Evolutionary conservation across 2,888 invertebrate genomes (phyloP).

Genomic region (Beris morrisii): DNA sequence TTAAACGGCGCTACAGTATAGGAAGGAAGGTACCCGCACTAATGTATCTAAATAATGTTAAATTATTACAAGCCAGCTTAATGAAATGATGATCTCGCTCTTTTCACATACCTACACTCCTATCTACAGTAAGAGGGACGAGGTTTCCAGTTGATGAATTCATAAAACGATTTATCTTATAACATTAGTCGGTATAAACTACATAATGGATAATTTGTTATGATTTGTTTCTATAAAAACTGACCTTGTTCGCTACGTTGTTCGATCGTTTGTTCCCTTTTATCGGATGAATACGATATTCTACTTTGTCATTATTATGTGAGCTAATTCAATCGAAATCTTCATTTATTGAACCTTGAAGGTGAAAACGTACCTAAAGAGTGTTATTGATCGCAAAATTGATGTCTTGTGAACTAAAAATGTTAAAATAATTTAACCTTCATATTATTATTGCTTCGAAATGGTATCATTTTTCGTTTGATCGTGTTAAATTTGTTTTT

Average conservation of each 20-base stretch:
- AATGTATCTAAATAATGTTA: no score
- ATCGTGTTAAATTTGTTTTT: constrained; percentile 7
- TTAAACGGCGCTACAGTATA: background rate
- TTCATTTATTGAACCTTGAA: constrained; percentile 6
- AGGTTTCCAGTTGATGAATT: background rate
- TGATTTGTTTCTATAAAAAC: background rate
- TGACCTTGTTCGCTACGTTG: constrained; percentile 1
- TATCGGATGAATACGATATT: constrained; percentile 2
- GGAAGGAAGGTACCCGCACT: background rate
- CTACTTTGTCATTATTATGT: constrained; percentile 10
- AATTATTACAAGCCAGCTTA: background rate
- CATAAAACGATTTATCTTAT: background rate
- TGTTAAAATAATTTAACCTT: background rate
- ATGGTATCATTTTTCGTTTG: background rate
- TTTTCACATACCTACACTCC: background rate
- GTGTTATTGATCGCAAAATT: background rate
- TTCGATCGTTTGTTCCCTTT: background rate
- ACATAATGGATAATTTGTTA: background rate
- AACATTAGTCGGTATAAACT: background rate
- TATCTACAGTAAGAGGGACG: background rate
- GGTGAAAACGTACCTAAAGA: background rate
- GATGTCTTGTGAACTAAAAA: background rate
- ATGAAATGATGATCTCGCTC: constrained; percentile 4
- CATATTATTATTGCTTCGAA: background rate
- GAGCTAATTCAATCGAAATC: constrained; percentile 9